These are phyloP conservation scores for Labeo rohita DNA, from an alignment of 2,113 vertebrate species.

Conservation along the genomic window DNA sequence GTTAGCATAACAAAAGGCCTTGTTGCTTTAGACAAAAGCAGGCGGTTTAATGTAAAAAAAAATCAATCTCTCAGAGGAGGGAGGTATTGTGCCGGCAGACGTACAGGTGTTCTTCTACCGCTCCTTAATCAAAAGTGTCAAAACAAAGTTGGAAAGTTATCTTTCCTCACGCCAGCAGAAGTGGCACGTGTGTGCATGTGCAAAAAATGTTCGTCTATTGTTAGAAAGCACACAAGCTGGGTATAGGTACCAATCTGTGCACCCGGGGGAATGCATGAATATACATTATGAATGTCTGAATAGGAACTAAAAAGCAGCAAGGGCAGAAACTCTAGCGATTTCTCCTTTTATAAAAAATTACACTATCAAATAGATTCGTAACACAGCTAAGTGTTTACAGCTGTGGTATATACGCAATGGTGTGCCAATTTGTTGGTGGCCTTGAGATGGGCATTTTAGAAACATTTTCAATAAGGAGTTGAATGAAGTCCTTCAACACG, in stretches of 20 bases:
- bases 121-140: constrained; percentile 81
- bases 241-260: background rate
- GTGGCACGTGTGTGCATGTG: constrained; percentile 29
- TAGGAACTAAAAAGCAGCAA: background rate
- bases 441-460: background rate
- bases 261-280: background rate
- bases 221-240: background rate
- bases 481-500: background rate
- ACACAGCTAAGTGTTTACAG: background rate
- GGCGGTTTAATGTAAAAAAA: constrained; percentile 82
- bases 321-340: background rate
- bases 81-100: constrained; percentile 74
- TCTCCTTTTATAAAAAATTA: background rate
- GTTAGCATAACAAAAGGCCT: constrained; percentile 97
- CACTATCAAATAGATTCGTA: background rate
- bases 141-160: constrained; percentile 71
- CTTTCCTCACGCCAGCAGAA: constrained; percentile 63
- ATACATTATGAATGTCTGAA: constrained; percentile 4
- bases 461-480: background rate
- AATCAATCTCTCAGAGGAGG: constrained; percentile 80
- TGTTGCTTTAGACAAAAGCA: constrained; percentile 88
- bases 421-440: background rate
- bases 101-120: constrained; percentile 77
- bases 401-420: background rate
- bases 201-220: constrained; percentile 20